Conservation (phyloP, 92 coral and sea anemone species). For the Paragorgia papillata region DNA sequence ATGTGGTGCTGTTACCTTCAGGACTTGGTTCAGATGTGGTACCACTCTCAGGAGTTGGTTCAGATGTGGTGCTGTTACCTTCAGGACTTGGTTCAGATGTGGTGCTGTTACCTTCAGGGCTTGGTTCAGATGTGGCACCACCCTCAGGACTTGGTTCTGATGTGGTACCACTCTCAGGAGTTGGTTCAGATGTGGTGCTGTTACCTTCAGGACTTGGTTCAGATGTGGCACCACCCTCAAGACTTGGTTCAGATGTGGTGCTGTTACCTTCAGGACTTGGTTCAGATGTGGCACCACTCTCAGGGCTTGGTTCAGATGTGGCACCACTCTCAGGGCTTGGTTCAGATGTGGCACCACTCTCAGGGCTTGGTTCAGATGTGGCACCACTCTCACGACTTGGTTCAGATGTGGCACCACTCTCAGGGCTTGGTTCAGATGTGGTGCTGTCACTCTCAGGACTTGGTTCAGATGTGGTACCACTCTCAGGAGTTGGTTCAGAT, state of each 20-base stretch:
- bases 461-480: constrained; percentile 22
- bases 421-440: constrained; percentile 27
- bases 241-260: constrained; percentile 32
- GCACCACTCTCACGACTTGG: constrained; percentile 22
- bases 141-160: constrained; percentile 33
- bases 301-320: constrained; percentile 39
- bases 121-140: constrained; percentile 19
- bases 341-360: constrained; percentile 16
- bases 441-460: constrained; percentile 16
- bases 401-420: background rate
- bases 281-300: constrained; percentile 19
- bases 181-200: constrained; percentile 26
- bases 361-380: constrained; percentile 26
- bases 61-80: background rate
- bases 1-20: constrained; percentile 10
- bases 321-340: constrained; percentile 17
- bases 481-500: constrained; percentile 33
- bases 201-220: constrained; percentile 23
- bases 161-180: constrained; percentile 19
- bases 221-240: constrained; percentile 20
- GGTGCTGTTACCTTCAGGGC: constrained; percentile 17
- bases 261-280: constrained; percentile 27
- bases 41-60: constrained; percentile 13
- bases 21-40: constrained; percentile 22
- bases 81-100: constrained; percentile 40